A percentile compares a stretch with the other conserved stretches of the same genome.
Conservation (phyloP, 2,888 invertebrate species). For the Pollenia labialis region DNA sequence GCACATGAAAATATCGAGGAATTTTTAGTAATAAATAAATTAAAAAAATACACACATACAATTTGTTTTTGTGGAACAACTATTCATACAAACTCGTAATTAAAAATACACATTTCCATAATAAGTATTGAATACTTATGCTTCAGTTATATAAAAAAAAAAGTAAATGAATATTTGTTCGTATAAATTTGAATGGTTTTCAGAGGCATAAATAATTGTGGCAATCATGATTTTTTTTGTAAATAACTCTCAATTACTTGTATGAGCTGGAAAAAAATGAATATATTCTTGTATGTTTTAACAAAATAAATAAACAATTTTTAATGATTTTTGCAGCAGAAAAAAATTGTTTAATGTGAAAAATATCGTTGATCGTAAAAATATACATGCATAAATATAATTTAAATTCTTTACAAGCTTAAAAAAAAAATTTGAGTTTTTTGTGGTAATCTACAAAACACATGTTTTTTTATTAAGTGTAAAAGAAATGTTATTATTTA, state of each 20-base stretch:
- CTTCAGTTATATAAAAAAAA: background rate
- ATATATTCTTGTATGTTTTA: constrained; percentile 9
- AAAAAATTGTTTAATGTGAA: background rate
- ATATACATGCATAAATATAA: background rate
- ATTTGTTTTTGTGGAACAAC: background rate
- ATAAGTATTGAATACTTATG: constrained; percentile 26
- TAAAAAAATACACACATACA: background rate
- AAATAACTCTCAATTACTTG: background rate
- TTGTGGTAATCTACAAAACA: background rate
- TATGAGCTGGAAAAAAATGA: background rate
- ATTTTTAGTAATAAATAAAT: constrained; percentile 45
- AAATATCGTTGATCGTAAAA: background rate
- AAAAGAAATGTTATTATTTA: constrained; percentile 7
- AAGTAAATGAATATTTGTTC: constrained; percentile 15
- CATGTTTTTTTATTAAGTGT: constrained; percentile 3
- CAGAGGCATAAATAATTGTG: constrained; percentile 18
- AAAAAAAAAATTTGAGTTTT: background rate
- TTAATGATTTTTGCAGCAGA: background rate
- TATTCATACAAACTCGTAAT: background rate
- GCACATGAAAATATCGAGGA: background rate
- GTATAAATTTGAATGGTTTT: constrained; percentile 57
- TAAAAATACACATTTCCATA: constrained; percentile 16
- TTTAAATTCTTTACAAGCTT: background rate
- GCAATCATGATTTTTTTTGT: background rate
- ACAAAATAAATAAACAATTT: constrained; percentile 33